Conservation (phyloP, 2,797 vertebrate genomes). For the Megalops cyprinoides region DNA sequence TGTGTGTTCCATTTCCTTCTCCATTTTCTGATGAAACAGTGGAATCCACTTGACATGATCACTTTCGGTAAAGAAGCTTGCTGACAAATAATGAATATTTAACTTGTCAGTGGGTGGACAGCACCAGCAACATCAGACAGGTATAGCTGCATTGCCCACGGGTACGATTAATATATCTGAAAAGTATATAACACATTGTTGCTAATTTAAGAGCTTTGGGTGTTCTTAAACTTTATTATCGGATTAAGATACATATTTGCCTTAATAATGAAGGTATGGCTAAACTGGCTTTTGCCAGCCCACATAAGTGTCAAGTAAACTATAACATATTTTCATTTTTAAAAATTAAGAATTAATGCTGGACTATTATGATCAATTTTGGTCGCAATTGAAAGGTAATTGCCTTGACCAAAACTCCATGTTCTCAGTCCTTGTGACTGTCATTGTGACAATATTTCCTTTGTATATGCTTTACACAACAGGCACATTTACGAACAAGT, state of each 20-base stretch:
- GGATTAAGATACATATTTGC: slow-evolving; percentile 2
- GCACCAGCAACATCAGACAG: slow-evolving; percentile 1
- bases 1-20: neutral
- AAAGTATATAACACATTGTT: slow-evolving; percentile 22
- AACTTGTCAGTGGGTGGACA: slow-evolving; percentile 33
- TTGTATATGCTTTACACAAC: no score
- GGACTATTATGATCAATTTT: no score
- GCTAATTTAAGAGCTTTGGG: slow-evolving; percentile 23
- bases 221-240: slow-evolving; percentile 19
- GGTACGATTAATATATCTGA: slow-evolving; percentile 21
- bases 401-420: no score
- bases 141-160: slow-evolving; percentile 10
- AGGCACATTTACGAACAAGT: no score
- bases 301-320: slow-evolving; percentile 13
- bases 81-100: slow-evolving; percentile 1
- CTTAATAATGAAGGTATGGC: neutral
- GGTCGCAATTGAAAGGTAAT: no score
- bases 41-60: neutral
- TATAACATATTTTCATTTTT: neutral
- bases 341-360: no score
- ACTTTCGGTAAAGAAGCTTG: neutral
- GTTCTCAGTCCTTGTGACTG: no score
- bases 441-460: no score
- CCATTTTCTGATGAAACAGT: neutral
- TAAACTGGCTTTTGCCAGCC: slow-evolving; percentile 21